phyloP scores from a whole-genome alignment of 2,888 invertebrate species.

The Drosophila suboccidentalis region DNA sequence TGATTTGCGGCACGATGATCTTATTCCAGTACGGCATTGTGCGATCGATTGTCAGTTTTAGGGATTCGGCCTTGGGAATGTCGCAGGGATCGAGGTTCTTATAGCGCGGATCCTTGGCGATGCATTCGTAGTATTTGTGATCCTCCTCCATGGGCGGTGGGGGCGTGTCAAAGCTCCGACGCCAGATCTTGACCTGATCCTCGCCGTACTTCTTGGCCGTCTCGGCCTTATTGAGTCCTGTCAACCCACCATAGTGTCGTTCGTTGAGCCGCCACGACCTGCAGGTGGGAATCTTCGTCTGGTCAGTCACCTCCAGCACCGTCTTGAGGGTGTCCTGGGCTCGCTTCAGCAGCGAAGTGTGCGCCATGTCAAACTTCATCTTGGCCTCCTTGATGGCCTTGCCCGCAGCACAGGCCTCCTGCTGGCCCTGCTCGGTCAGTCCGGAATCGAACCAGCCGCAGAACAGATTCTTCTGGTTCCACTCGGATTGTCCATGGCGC shows the following conservation, averaged over 20 bases:
- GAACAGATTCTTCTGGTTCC: slow-evolving; percentile 91
- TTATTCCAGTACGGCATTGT: slow-evolving; percentile 96
- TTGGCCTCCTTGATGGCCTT: slow-evolving; percentile 91
- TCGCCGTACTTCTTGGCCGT: slow-evolving; percentile 95
- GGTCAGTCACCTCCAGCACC: slow-evolving; percentile 89
- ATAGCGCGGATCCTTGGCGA: slow-evolving; percentile 92
- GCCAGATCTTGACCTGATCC: slow-evolving; percentile 93
- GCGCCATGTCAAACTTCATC: slow-evolving; percentile 91
- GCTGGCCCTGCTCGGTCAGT: slow-evolving; percentile 88
- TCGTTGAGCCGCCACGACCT: slow-evolving; percentile 95
- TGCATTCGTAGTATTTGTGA: slow-evolving; percentile 91
- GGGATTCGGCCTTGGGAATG: slow-evolving; percentile 93
- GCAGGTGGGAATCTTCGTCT: slow-evolving; percentile 88
- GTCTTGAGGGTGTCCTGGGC: slow-evolving; percentile 91
- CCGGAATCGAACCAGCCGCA: slow-evolving; percentile 91
- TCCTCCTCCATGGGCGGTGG: slow-evolving; percentile 93
- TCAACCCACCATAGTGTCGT: slow-evolving; percentile 94
- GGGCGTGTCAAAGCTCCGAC: slow-evolving; percentile 93
- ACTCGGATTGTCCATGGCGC: slow-evolving; percentile 91
- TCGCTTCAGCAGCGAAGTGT: slow-evolving; percentile 92
- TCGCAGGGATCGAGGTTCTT: slow-evolving; percentile 90
- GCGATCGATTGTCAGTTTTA: slow-evolving; percentile 93
- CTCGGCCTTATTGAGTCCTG: slow-evolving; percentile 94
- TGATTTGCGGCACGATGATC: slow-evolving; percentile 90
- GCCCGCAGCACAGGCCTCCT: slow-evolving; percentile 88